Base-by-base conservation (phyloP, 2,113 vertebrate species). In the Osmerus eperlanus region DNA sequence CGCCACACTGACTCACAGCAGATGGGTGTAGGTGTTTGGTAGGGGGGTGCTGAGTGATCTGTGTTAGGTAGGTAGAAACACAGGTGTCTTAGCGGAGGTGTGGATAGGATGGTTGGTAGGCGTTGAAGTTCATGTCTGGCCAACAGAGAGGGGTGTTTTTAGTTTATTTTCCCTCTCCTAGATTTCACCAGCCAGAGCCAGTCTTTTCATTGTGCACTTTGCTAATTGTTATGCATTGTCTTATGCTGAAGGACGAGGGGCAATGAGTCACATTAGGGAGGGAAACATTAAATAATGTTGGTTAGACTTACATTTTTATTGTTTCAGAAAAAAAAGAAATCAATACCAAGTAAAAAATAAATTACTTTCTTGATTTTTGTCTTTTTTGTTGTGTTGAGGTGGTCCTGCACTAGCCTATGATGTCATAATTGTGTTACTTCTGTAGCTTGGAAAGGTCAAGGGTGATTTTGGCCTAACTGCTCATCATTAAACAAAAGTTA, bases 261-360 rank as follows among this genome's bases (percentile, higher is more conserved):
- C n/a, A 56, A 47, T n/a, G n/a, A 56, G 15, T 56, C n/a, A n/a
- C 16, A 56, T 56, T 56, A n/a, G 55, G 16, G 9, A 56, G 55
- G 41, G 41, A 47, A 61, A 19, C 9, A 19, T 13, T 3, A 32
- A 32, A 28, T 29, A 32, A 16, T 3, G 61, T 32, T 63, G 15
- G 14, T 13, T 18, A 54, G 12, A 85, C 82, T 83, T 85, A 58
- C 77, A 72, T 74, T 88, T 71, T 87, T 87, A 87, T 88, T 88
- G 81, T 88, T 86, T 59, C 9, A 7, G 81, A 76, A 81, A 78
- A 81, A 85, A 85, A 83, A 84, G 84, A 87, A 84, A 62, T 78
- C 81, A 85, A 81, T 36, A 79, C 28, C 73, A 74, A 84, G 84
- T 87, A 63, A 81, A 83, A 88, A 85, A 86, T 85, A 85, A 86